A percentile compares a stretch with the other conserved stretches of the same genome.
phyloP scores from a whole-genome alignment of 2,888 invertebrate species.

The Temnothorax unifasciatus region DNA sequence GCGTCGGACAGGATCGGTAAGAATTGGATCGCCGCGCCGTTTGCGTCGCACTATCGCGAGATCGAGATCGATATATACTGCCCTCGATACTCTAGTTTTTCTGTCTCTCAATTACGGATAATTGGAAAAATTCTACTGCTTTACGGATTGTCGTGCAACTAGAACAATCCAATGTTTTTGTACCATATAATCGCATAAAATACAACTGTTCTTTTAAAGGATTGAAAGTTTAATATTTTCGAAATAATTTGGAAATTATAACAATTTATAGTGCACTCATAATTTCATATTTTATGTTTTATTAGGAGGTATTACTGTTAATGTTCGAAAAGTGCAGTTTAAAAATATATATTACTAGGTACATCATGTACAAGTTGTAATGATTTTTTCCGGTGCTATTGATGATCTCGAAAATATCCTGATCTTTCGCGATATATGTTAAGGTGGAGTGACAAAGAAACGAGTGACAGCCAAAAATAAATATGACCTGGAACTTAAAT shows the following conservation, averaged over 20 bases:
- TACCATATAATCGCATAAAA: not conserved
- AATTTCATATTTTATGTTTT: not conserved
- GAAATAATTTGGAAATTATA: not conserved
- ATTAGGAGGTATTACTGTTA: not conserved
- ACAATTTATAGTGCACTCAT: not conserved
- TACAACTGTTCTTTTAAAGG: not conserved
- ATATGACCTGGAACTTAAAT: conserved; percentile 2
- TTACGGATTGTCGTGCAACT: not conserved
- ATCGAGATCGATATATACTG: conserved; percentile 7
- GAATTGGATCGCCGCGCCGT: conserved; percentile 5
- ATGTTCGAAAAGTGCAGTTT: not conserved
- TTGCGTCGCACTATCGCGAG: not conserved
- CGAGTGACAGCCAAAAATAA: conserved; percentile 25
- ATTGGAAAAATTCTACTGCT: conserved; percentile 4
- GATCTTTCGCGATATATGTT: conserved; percentile 6
- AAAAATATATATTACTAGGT: conserved; percentile 1
- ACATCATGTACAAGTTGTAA: not conserved
- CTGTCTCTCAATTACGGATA: conserved; percentile 1
- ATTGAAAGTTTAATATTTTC: not conserved
- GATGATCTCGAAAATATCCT: not conserved
- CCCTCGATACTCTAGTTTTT: not conserved
- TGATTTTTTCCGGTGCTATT: not conserved
- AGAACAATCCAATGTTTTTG: not conserved
- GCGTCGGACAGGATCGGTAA: conserved; percentile 54
- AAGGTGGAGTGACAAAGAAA: conserved; percentile 6